Conservation (phyloP, 2,888 invertebrate genomes). For the Caenorhabditis imperialis region DNA sequence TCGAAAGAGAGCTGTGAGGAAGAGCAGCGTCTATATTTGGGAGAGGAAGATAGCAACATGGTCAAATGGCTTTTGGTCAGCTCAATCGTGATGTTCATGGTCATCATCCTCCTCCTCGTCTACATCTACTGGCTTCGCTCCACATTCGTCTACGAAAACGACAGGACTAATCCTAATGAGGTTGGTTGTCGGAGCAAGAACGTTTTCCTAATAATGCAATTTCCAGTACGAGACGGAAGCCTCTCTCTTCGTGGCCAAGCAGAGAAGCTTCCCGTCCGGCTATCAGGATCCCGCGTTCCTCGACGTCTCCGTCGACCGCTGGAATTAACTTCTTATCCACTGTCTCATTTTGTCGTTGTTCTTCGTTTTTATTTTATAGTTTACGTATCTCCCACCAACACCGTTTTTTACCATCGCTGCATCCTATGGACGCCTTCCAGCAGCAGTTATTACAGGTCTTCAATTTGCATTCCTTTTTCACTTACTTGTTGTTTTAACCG, state of each 20-base stretch:
- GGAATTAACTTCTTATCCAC: slow-evolving; percentile 39
- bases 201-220: background rate
- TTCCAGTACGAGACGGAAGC: slow-evolving; percentile 22
- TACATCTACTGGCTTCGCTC: slow-evolving; percentile 57
- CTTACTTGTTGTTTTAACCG: background rate
- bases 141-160: slow-evolving; percentile 28
- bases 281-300: slow-evolving; percentile 51
- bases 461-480: background rate
- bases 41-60: background rate
- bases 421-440: too few species aligned
- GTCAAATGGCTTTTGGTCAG: slow-evolving; percentile 47
- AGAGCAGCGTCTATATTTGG: slow-evolving; percentile 12
- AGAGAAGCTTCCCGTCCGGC: slow-evolving; percentile 44
- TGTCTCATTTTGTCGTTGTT: slow-evolving; percentile 24
- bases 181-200: background rate
- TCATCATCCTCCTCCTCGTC: slow-evolving; percentile 46
- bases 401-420: too few species aligned
- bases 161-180: slow-evolving; percentile 28
- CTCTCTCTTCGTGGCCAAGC: slow-evolving; percentile 16
- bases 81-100: slow-evolving; percentile 33
- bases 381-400: slow-evolving; percentile 13
- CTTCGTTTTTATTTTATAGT: slow-evolving; percentile 24
- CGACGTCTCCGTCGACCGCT: slow-evolving; percentile 54
- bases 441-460: too few species aligned
- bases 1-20: slow-evolving; percentile 10